phyloP scores from a whole-genome alignment of 2,797 vertebrate genomes.

The Hylomyscus alleni region DNA sequence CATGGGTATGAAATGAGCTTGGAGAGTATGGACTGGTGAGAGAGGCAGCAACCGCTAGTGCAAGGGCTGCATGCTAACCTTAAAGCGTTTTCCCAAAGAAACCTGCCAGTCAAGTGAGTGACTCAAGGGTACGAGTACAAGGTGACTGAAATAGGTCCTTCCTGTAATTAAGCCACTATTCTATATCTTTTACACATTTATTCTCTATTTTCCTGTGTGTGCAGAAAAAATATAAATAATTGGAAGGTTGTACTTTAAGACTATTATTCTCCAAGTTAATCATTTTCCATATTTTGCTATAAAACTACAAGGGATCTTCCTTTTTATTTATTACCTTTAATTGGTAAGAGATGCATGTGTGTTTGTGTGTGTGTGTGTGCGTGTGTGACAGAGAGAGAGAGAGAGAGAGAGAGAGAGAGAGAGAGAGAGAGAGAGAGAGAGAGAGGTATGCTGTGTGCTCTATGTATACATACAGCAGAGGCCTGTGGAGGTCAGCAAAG shows the following conservation, averaged over 20 bases:
- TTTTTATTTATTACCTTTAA: background rate
- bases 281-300: background rate
- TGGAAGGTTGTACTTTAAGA: background rate
- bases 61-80: background rate
- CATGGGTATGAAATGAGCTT: background rate
- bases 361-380: background rate
- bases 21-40: background rate
- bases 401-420: background rate
- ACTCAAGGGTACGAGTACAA: background rate
- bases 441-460: background rate
- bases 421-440: too few relatives aligned
- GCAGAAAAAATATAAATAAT: background rate
- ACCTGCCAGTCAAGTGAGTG: background rate
- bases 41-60: background rate
- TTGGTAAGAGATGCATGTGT: background rate
- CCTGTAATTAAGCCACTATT: background rate
- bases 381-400: background rate
- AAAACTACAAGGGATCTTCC: background rate
- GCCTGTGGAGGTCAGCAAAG: too few relatives aligned
- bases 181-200: background rate
- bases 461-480: background rate
- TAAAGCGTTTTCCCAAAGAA: background rate
- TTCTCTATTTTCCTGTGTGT: background rate
- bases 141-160: background rate
- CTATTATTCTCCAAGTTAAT: background rate